phyloP scores from a whole-genome alignment of 2,797 vertebrate genomes.

The Myoxocephalus aenaeus region DNA sequence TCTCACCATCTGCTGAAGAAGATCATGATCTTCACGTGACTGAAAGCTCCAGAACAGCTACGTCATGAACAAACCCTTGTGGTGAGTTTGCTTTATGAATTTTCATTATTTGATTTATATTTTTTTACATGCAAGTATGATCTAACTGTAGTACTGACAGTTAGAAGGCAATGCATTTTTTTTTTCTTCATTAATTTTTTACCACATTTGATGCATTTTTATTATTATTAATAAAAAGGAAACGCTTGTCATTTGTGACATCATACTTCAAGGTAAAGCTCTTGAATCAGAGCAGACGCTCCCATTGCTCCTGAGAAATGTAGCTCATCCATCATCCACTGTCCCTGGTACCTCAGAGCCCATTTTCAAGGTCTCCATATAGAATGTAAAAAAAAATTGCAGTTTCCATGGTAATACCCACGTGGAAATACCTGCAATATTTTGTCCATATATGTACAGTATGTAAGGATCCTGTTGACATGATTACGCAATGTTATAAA shows the following conservation, averaged over 20 bases:
- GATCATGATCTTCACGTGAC: not conserved
- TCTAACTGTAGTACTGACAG: constrained; percentile 4
- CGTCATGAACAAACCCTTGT: not conserved
- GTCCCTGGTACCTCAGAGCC: not conserved
- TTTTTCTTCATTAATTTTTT: not conserved
- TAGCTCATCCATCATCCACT: constrained; percentile 47
- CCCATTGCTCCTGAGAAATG: constrained; percentile 16
- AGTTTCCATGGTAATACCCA: constrained; percentile 59
- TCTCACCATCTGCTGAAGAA: not conserved
- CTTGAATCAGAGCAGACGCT: constrained; percentile 32
- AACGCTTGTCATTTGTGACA: not conserved
- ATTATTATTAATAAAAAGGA: not conserved
- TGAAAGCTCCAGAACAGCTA: not conserved
- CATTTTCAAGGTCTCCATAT: constrained; percentile 36
- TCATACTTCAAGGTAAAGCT: constrained; percentile 34
- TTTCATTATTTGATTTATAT: not conserved
- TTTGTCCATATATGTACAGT: constrained; percentile 34
- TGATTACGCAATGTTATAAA: not conserved
- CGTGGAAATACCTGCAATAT: constrained; percentile 24
- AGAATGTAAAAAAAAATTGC: constrained; percentile 14
- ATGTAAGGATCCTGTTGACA: not conserved
- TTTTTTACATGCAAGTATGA: not conserved
- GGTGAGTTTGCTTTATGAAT: not conserved
- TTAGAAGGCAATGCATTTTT: not conserved
- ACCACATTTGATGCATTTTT: not conserved